phyloP scores from a whole-genome alignment of 1,140 invertebrate genomes.

The Latrodectus geometricus region DNA sequence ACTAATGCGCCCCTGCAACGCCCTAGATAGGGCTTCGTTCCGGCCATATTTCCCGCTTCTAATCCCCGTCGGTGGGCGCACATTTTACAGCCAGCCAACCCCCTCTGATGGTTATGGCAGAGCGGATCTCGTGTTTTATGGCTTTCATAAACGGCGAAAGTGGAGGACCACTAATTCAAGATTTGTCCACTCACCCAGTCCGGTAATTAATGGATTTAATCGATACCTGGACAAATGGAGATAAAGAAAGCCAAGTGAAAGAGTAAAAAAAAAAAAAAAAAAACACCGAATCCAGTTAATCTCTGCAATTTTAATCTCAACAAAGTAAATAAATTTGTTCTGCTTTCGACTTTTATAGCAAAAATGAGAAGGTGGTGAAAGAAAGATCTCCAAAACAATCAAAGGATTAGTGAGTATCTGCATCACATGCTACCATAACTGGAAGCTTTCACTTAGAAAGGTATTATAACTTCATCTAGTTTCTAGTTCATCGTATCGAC shows the following conservation, averaged over 20 bases:
- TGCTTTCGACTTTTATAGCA: too few species aligned
- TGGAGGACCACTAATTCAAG: constrained; percentile 2
- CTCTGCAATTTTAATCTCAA: too few species aligned
- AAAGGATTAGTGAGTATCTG: too few species aligned
- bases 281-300: background rate
- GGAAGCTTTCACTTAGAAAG: too few species aligned
- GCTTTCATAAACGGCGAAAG: constrained; percentile 13
- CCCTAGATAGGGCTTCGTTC: constrained; percentile 18
- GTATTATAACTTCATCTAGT: too few species aligned
- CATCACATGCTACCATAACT: too few species aligned
- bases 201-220: constrained; percentile 3
- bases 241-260: background rate
- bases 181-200: constrained; percentile 2
- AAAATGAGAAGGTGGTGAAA: too few species aligned
- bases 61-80: constrained; percentile 3
- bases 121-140: constrained; percentile 17
- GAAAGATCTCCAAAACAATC: too few species aligned
- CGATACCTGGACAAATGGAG: background rate
- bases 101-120: constrained; percentile 4
- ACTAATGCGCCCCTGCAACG: constrained; percentile 29
- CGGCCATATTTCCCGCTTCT: constrained; percentile 21
- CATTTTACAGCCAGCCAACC: background rate
- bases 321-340: too few species aligned
- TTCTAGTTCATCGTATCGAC: too few species aligned
- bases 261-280: background rate